Percentiles rank a stretch among this genome's conserved stretches.
Conservation (phyloP, 2,797 vertebrate genomes). For the Neostethus bicornis region DNA sequence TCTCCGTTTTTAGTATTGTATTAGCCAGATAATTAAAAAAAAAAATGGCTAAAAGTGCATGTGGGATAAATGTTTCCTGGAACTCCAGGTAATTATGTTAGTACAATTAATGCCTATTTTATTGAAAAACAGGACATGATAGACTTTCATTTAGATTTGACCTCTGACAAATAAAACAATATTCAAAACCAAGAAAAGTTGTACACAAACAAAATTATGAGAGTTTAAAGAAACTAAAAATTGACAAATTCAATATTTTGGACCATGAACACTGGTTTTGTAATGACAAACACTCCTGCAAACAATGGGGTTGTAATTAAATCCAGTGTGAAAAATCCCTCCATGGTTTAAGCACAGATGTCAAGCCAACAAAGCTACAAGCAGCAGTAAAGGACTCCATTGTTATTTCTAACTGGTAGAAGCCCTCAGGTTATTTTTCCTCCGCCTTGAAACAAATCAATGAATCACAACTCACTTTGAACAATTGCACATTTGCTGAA, state of each 20-base stretch:
- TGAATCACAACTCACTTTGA: slow-evolving; percentile 79
- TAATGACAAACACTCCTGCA: slow-evolving; percentile 21
- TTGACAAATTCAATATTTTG: slow-evolving; percentile 6
- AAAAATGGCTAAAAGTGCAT: too few relatives aligned
- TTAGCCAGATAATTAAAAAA: too few relatives aligned
- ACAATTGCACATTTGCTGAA: slow-evolving; percentile 78
- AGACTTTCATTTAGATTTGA: too few relatives aligned
- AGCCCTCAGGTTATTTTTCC: slow-evolving; percentile 78
- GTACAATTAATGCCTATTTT: too few relatives aligned
- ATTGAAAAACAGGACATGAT: too few relatives aligned
- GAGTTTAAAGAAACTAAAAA: slow-evolving; percentile 9
- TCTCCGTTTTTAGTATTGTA: too few relatives aligned
- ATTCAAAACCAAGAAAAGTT: neutral
- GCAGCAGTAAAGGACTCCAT: slow-evolving; percentile 73
- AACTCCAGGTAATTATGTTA: too few relatives aligned
- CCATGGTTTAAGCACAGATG: slow-evolving; percentile 53
- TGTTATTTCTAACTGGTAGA: slow-evolving; percentile 79
- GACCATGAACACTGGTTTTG: slow-evolving; percentile 10
- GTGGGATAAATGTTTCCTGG: too few relatives aligned
- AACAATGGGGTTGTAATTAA: slow-evolving; percentile 36
- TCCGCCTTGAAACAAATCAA: slow-evolving; percentile 82
- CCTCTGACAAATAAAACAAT: neutral
- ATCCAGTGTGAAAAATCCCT: slow-evolving; percentile 45
- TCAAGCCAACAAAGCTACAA: slow-evolving; percentile 63
- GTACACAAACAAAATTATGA: neutral